phyloP scores from a whole-genome alignment of 2,888 invertebrate species.

The Mystacides longicornis region DNA sequence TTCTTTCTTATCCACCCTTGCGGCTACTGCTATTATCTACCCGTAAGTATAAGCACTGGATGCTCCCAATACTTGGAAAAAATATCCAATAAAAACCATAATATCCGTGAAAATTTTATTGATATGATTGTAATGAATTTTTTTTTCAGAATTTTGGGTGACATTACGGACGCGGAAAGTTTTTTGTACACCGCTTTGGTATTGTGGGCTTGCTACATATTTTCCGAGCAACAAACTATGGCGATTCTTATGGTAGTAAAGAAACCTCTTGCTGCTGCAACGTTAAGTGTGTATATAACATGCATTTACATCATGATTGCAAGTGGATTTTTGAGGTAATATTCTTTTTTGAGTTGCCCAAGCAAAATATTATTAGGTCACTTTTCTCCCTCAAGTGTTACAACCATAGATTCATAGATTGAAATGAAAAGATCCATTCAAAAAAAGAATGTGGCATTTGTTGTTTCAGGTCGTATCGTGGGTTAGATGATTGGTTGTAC shows the following conservation, averaged over 20 bases:
- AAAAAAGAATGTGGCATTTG: too few relatives aligned
- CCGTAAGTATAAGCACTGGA: conserved; percentile 51
- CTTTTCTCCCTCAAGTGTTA: neutral
- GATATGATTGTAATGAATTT: conserved; percentile 19
- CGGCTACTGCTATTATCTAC: conserved; percentile 64
- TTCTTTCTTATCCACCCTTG: conserved; percentile 66
- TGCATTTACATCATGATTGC: conserved; percentile 63
- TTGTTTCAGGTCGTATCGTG: conserved; percentile 59
- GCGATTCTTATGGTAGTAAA: conserved; percentile 75
- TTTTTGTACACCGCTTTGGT: conserved; percentile 63
- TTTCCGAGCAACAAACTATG: conserved; percentile 79
- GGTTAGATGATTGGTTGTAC: conserved; percentile 73
- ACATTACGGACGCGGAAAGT: conserved; percentile 47
- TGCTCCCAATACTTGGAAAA: too few relatives aligned
- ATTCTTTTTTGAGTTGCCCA: too few relatives aligned
- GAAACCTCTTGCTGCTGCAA: conserved; percentile 67
- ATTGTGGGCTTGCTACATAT: conserved; percentile 78
- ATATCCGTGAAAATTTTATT: too few relatives aligned
- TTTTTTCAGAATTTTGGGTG: conserved; percentile 48
- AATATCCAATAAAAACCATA: too few relatives aligned
- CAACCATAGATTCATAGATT: neutral
- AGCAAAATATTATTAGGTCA: neutral
- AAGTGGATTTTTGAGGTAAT: conserved; percentile 69
- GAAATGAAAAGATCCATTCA: too few relatives aligned
- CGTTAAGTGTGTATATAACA: conserved; percentile 70